These are phyloP conservation scores for Peribatodes rhomboidaria DNA, from an alignment of 2,888 invertebrate species.

Conservation along the genomic window DNA sequence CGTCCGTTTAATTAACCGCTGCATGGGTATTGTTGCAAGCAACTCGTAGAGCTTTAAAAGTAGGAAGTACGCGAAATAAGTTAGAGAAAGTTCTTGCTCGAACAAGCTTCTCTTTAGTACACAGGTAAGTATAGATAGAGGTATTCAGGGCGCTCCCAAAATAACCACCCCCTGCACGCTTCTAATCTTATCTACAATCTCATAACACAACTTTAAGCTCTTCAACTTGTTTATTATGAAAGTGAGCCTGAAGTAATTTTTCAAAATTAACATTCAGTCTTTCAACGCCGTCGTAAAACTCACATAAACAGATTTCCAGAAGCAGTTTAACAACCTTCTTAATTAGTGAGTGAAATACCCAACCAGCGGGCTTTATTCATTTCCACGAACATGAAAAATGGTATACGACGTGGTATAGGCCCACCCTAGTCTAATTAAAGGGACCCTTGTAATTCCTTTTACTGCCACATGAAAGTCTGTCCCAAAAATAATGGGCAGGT, in stretches of 20 bases:
- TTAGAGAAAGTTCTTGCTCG: no score
- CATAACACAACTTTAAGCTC: conserved; percentile 6
- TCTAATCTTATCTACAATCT: conserved; percentile 16
- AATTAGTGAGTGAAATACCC: conserved; percentile 31
- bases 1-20: no score
- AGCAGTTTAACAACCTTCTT: conserved; percentile 34
- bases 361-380: conserved; percentile 20
- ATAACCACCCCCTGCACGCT: not conserved
- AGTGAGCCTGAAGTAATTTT: conserved; percentile 17
- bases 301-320: conserved; percentile 39
- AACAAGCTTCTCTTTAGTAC: no score
- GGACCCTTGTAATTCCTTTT: conserved; percentile 42
- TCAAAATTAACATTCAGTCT: conserved; percentile 16
- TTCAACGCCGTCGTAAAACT: conserved; percentile 27
- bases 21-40: no score
- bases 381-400: conserved; percentile 33
- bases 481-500: conserved; percentile 38
- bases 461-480: conserved; percentile 44
- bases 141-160: not conserved
- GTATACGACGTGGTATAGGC: conserved; percentile 29
- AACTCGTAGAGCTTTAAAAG: no score
- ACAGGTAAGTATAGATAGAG: no score
- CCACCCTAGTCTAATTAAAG: conserved; percentile 40
- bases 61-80: no score
- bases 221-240: conserved; percentile 4